Conservation (phyloP, 2,797 vertebrate genomes). For the Alca torda region DNA sequence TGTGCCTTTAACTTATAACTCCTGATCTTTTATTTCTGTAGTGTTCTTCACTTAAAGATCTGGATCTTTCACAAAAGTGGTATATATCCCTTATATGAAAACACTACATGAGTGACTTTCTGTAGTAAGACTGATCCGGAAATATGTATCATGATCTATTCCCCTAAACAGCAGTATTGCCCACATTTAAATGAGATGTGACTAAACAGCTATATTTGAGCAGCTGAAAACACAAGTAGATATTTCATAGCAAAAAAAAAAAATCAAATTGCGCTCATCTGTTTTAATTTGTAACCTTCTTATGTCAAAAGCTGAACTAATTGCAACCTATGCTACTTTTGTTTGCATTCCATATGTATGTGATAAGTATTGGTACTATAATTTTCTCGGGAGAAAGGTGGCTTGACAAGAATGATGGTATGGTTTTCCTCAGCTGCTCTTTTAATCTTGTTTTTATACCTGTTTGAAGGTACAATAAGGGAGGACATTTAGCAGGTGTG, state of each 20-base stretch:
- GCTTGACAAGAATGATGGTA: not conserved
- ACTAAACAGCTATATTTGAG: not conserved
- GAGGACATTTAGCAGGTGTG: rapidly evolving
- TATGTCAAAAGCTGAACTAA: not conserved
- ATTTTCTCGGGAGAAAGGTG: not conserved
- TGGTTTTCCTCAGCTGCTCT: not conserved
- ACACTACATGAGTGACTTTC: not conserved
- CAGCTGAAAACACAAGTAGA: not conserved
- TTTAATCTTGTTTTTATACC: not conserved
- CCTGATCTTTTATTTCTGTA: not conserved
- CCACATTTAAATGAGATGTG: not conserved
- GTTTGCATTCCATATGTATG: not conserved
- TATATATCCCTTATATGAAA: not conserved
- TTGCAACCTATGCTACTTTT: not conserved
- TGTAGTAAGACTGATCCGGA: not conserved
- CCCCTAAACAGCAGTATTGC: not conserved
- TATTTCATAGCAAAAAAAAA: not conserved
- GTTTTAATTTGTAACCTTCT: not conserved
- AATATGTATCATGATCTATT: not conserved
- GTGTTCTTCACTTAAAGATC: not conserved
- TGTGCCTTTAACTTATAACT: not conserved
- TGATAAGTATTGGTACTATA: not conserved
- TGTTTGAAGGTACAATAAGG: not conserved
- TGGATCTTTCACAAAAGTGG: not conserved
- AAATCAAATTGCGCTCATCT: not conserved